Conservation (phyloP, 2,113 vertebrate species). For the Tonatia bakeri region DNA sequence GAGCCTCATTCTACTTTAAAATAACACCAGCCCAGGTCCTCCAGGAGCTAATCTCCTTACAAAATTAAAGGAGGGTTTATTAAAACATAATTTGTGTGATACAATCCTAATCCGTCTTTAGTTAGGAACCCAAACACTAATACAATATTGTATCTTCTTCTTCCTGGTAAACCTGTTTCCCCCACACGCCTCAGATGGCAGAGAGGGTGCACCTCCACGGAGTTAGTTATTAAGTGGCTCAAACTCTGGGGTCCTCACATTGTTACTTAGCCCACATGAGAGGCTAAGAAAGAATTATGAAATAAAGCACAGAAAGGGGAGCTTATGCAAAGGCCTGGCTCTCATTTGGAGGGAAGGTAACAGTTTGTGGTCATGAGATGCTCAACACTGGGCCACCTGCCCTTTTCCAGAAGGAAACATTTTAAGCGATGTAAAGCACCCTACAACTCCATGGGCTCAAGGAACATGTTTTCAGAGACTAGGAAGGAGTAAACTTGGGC, state of each 20-base stretch:
- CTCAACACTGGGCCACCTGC: neutral
- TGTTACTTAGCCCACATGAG: neutral
- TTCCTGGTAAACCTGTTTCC: neutral
- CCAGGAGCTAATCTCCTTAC: neutral
- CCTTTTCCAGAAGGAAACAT: neutral
- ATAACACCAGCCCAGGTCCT: neutral
- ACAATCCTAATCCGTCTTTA: slow-evolving; percentile 4
- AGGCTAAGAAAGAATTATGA: neutral
- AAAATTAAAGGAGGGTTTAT: neutral
- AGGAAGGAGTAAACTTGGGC: neutral
- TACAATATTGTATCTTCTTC: neutral
- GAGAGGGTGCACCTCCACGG: neutral
- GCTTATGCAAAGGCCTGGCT: neutral
- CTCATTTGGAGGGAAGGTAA: neutral
- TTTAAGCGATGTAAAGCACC: neutral
- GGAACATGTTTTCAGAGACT: neutral
- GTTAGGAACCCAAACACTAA: neutral
- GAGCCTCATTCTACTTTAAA: neutral
- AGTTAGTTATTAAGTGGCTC: neutral
- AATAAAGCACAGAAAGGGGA: neutral
- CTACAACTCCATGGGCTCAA: neutral
- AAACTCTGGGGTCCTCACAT: neutral
- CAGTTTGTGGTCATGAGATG: neutral
- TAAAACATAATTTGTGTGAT: neutral
- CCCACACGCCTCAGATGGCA: neutral